A percentile compares a stretch with the other conserved stretches of the same genome.
Evolutionary conservation across 2,888 invertebrate genomes (phyloP).

Genomic region (Pyralis farinalis): DNA sequence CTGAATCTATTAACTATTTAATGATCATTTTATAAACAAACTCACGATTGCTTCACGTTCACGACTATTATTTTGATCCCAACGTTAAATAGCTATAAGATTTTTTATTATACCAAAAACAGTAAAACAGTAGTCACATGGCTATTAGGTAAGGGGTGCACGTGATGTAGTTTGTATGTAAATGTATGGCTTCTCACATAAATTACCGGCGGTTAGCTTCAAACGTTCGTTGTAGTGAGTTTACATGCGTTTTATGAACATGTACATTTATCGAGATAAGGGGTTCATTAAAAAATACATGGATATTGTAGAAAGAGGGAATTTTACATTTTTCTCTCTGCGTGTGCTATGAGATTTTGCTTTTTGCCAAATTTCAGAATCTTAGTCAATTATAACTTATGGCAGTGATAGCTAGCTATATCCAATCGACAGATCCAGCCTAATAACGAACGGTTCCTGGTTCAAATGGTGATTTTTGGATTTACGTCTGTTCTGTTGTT

Average conservation of each 20-base stretch:
- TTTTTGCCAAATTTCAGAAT: too few species aligned
- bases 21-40: constrained; percentile 1
- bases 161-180: constrained; percentile 40
- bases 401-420: too few species aligned
- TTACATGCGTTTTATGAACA: constrained; percentile 9
- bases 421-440: too few species aligned
- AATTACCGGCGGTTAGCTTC: constrained; percentile 40
- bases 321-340: too few species aligned
- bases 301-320: too few species aligned
- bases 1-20: too few species aligned
- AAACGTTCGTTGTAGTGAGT: constrained; percentile 24
- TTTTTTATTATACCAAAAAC: constrained; percentile 13
- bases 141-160: constrained; percentile 32
- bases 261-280: background rate
- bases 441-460: too few species aligned
- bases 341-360: too few species aligned
- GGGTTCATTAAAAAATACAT: too few species aligned
- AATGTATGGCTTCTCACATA: constrained; percentile 50
- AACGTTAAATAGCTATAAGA: constrained; percentile 2
- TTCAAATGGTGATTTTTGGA: too few species aligned
- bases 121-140: constrained; percentile 45
- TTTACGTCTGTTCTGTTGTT: too few species aligned
- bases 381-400: too few species aligned
- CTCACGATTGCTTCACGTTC: constrained; percentile 2
- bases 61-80: constrained; percentile 1